Evolutionary conservation across 2,888 invertebrate genomes (phyloP).

Genomic region (Gerris lacustris): DNA sequence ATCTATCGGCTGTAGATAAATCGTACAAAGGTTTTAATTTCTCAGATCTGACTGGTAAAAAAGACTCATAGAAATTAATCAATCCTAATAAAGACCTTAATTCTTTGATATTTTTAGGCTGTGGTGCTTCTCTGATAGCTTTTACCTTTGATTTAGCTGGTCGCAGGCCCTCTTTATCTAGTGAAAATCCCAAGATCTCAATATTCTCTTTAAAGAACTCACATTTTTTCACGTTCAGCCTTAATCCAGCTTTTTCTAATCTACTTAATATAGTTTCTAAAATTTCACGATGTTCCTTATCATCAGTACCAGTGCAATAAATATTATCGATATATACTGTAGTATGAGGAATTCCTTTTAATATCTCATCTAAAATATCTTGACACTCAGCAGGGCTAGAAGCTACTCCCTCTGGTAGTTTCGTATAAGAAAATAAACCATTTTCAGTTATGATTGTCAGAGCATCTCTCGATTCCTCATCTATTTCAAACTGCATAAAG

Average conservation of each 20-base stretch:
- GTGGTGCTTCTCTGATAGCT: constrained; percentile 5
- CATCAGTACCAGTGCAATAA: neutral
- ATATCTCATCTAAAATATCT: constrained; percentile 10
- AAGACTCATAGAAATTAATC: constrained; percentile 9
- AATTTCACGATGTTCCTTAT: too few species aligned
- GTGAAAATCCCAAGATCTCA: neutral
- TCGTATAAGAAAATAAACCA: neutral
- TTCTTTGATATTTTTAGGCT: constrained; percentile 8
- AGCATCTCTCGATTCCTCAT: constrained; percentile 6
- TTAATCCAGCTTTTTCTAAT: neutral
- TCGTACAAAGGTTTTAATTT: constrained; percentile 10
- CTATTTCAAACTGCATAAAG: constrained; percentile 11
- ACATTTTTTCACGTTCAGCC: constrained; percentile 1
- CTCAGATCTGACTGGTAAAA: constrained; percentile 6
- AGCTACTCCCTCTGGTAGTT: constrained; percentile 10
- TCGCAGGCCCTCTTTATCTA: constrained; percentile 6
- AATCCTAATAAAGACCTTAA: constrained; percentile 11
- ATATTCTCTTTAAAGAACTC: constrained; percentile 6
- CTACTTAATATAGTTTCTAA: neutral
- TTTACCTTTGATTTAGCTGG: constrained; percentile 3
- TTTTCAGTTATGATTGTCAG: neutral
- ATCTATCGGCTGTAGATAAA: neutral
- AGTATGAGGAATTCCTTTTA: constrained; percentile 4
- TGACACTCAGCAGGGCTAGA: constrained; percentile 14
- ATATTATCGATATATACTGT: constrained; percentile 12